Percentiles rank a stretch among this genome's conserved stretches.
phyloP scores from a whole-genome alignment of 1,140 invertebrate genomes.

The Heliconius hermathena region DNA sequence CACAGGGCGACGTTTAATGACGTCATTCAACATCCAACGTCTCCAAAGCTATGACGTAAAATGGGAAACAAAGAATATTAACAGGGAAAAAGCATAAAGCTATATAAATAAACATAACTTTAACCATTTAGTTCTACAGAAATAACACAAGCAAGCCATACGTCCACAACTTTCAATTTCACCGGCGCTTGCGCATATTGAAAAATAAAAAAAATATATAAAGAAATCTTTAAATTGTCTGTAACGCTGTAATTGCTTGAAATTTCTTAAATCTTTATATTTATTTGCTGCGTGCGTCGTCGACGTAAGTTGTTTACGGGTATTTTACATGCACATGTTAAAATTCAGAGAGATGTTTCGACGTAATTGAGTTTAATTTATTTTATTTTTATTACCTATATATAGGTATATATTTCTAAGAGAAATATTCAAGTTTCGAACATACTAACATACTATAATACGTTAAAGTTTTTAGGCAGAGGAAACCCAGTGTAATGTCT shows the following conservation, averaged over 20 bases:
- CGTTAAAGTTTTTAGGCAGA: too few species aligned
- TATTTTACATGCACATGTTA: conserved; percentile 4
- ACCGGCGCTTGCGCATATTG: conserved; percentile 32
- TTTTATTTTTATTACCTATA: not conserved
- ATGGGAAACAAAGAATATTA: too few species aligned
- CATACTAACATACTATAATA: too few species aligned
- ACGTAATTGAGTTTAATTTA: not conserved
- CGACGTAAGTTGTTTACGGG: conserved; percentile 8
- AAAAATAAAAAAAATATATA: conserved; percentile 28
- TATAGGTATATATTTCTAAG: not conserved
- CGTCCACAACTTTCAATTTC: conserved; percentile 38
- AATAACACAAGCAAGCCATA: conserved; percentile 28
- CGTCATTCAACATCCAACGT: too few species aligned
- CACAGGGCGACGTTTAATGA: too few species aligned
- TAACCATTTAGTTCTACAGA: not conserved
- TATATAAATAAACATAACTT: not conserved
- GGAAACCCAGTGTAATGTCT: too few species aligned
- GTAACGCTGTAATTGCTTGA: conserved; percentile 37
- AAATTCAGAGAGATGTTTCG: not conserved
- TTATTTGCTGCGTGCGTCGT: not conserved
- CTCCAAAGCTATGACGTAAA: too few species aligned
- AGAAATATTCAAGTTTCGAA: too few species aligned
- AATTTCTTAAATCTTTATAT: conserved; percentile 23
- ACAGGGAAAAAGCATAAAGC: not conserved
- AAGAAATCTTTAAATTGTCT: conserved; percentile 39